Base-by-base conservation (phyloP, 2,888 invertebrate genomes). In the Hypolimnas misippus region DNA sequence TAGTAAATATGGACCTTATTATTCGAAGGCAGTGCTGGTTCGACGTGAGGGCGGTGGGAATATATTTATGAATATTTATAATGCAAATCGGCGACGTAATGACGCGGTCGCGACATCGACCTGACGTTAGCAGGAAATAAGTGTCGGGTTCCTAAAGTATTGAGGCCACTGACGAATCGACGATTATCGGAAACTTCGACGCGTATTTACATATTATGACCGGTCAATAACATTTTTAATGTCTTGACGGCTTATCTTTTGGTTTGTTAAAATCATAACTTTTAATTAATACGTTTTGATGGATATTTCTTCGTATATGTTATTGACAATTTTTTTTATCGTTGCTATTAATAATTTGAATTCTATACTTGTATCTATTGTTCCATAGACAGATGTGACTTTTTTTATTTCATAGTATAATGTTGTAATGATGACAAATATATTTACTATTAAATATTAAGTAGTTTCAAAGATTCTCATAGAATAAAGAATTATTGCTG, bases 61-160 rank as follows among this genome's bases (percentile, higher is more conserved):
- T 80, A 81, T 85, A 84, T 84, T 82, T 83, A 87, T 89, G 87
- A 83, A 88, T 88, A 87, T 65, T 87, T 89, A 85, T 89, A 88
- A 90, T 89, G 89, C 82, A 85, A 89, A 90, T 89, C 73, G 72
- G 72, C 69, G 73, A 76, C 77, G 80, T 80, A 81, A 81, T 82
- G 83, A 84, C 76, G 82, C 80, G 78, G 81, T 72, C 73, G 76
- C 77, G 81, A 76, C 77, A 75, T 74, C 83, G 85, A 82, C 82
- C 78, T 79, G 81, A 75, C 73, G 75, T 70, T 73, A 71, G 70
- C 87, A 86, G 86, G 87, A 87, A 84, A 85, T 84, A 80, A 83
- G 84, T 83, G 84, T 87, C 86, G 78, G 76, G 78, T 83, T 84
- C 72, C 76, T 72, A 50, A 60, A 58, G 65, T 63, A 66, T 63